Conservation (phyloP, 2,797 vertebrate species). For the Rhinogobio ventralis region DNA sequence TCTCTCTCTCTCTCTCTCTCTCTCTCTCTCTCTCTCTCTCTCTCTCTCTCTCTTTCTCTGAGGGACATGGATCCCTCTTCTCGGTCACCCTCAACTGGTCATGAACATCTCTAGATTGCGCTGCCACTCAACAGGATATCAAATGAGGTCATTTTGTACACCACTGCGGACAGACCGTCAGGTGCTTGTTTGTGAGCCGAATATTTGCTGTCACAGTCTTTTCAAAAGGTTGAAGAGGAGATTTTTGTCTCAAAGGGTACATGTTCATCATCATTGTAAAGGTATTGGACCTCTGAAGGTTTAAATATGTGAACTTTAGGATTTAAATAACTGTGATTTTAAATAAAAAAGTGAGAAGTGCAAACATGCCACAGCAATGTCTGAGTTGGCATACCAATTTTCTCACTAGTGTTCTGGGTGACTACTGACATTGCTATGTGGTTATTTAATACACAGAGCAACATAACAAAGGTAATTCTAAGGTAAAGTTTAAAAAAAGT, state of each 20-base stretch:
- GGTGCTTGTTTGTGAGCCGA: background rate
- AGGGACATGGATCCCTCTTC: constrained; percentile 50
- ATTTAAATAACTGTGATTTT: background rate
- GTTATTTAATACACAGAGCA: background rate
- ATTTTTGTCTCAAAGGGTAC: background rate
- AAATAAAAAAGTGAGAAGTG: too few species aligned
- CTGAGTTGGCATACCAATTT: too few species aligned
- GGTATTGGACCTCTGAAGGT: background rate
- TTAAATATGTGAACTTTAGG: background rate
- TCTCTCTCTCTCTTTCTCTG: constrained; percentile 49
- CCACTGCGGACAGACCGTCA: background rate
- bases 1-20: constrained; percentile 45
- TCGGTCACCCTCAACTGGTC: constrained; percentile 58
- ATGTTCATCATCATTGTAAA: background rate
- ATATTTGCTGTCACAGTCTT: background rate
- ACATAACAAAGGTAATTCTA: too few species aligned
- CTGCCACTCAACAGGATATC: constrained; percentile 33
- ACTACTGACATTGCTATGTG: background rate
- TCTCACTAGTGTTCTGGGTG: background rate
- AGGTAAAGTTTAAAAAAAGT: background rate
- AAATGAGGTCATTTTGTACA: constrained; percentile 20
- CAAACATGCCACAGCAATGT: background rate
- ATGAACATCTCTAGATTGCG: constrained; percentile 31
- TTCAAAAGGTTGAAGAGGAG: background rate
- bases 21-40: constrained; percentile 38